Percentiles rank a stretch among this genome's conserved stretches.
Conservation (phyloP, 2,113 vertebrate species). For the Anser cygnoides region DNA sequence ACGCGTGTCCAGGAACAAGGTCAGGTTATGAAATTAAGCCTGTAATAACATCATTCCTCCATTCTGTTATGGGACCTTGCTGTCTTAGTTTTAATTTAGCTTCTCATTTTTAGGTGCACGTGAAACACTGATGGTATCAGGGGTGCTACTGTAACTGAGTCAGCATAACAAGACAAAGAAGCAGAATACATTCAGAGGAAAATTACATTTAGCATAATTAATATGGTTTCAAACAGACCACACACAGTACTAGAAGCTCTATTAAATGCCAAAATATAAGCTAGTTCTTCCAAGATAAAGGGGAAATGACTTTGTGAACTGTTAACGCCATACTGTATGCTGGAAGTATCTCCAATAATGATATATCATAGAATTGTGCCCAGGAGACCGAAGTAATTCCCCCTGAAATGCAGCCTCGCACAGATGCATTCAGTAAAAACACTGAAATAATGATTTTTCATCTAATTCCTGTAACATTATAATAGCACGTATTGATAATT, state of each 20-base stretch:
- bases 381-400: background rate
- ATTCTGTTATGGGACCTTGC: background rate
- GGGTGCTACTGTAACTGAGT: background rate
- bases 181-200: background rate
- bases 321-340: background rate
- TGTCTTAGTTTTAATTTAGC: background rate
- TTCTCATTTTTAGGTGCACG: background rate
- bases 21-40: background rate
- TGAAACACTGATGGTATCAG: background rate
- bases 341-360: background rate
- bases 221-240: background rate
- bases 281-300: background rate
- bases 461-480: background rate
- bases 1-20: background rate
- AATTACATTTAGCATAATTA: background rate
- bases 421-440: background rate
- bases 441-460: background rate
- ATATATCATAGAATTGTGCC: background rate
- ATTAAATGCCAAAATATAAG: constrained; percentile 5
- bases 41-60: background rate
- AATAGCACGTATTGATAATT: background rate
- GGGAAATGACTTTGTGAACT: background rate
- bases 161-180: background rate
- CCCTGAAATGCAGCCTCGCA: background rate
- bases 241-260: background rate